Evolutionary conservation across 2,113 vertebrate species (phyloP).

Genomic region (Seriola dumerili): DNA sequence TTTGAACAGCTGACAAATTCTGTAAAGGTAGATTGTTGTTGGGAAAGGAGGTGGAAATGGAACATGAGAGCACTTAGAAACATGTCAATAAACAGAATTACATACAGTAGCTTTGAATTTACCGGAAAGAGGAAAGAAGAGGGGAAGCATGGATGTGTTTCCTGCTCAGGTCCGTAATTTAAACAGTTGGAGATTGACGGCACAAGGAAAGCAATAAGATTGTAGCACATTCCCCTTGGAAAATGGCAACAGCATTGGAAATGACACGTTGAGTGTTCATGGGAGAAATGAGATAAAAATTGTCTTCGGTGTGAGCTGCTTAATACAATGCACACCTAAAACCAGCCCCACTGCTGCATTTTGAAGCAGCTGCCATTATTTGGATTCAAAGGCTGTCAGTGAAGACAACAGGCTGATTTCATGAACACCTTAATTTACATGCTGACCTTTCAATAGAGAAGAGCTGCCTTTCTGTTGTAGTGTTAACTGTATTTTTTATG

Average conservation of each 20-base stretch:
- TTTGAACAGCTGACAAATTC: neutral
- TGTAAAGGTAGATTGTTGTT: conserved; percentile 1
- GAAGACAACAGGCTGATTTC: conserved; percentile 35
- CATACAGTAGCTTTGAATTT: conserved; percentile 26
- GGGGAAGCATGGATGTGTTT: neutral
- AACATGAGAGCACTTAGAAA: conserved; percentile 26
- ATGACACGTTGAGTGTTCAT: conserved; percentile 6
- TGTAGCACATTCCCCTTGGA: conserved; percentile 7
- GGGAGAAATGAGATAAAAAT: conserved; percentile 5
- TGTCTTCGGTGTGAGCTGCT: conserved; percentile 24
- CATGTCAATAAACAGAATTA: conserved; percentile 14
- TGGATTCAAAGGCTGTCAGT: conserved; percentile 42
- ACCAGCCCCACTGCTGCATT: conserved; percentile 6
- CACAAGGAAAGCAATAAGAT: conserved; percentile 19
- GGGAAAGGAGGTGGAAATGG: neutral
- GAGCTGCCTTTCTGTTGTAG: conserved; percentile 50
- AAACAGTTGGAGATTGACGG: conserved; percentile 7
- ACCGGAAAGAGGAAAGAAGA: neutral
- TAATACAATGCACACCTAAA: neutral
- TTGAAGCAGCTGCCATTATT: conserved; percentile 14
- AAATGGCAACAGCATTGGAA: conserved; percentile 24
- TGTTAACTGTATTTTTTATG: neutral
- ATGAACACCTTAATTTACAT: conserved; percentile 9
- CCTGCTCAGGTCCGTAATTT: neutral
- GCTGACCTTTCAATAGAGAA: conserved; percentile 23